phyloP scores from a whole-genome alignment of 2,113 vertebrate genomes.

The Tragulus kanchil region DNA sequence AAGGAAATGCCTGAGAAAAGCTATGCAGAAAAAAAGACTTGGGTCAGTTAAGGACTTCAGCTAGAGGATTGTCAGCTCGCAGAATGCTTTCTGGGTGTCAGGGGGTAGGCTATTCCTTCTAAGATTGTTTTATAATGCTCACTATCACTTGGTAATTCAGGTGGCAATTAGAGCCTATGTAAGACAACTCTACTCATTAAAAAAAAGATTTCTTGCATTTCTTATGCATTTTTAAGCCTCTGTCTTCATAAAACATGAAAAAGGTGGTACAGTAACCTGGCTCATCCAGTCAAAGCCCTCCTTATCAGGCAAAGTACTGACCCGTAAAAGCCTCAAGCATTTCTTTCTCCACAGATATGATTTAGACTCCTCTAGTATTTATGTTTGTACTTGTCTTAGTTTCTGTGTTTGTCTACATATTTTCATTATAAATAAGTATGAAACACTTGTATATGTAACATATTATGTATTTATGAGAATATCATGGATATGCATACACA shows the following conservation, averaged over 20 bases:
- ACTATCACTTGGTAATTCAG: neutral
- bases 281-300: neutral
- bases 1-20: constrained; percentile 69
- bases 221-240: constrained; percentile 41
- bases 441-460: constrained; percentile 86
- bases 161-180: neutral
- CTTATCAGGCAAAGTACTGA: neutral
- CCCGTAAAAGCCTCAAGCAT: neutral
- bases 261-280: neutral
- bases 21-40: constrained; percentile 59
- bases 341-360: constrained; percentile 12
- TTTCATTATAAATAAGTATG: constrained; percentile 85
- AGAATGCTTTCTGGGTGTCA: constrained; percentile 30
- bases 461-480: constrained; percentile 85
- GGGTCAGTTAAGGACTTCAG: constrained; percentile 53
- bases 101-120: neutral
- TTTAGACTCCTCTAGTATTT: constrained; percentile 77
- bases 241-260: constrained; percentile 43
- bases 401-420: constrained; percentile 85
- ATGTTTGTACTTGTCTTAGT: constrained; percentile 82
- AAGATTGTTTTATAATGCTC: neutral
- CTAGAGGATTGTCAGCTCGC: constrained; percentile 33
- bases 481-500: constrained; percentile 86
- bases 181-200: neutral
- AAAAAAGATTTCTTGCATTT: neutral